Evolutionary conservation across 1,140 invertebrate genomes (phyloP), one percentile per base, ranked within the genome.

Genomic region (Phortica variegata): DNA sequence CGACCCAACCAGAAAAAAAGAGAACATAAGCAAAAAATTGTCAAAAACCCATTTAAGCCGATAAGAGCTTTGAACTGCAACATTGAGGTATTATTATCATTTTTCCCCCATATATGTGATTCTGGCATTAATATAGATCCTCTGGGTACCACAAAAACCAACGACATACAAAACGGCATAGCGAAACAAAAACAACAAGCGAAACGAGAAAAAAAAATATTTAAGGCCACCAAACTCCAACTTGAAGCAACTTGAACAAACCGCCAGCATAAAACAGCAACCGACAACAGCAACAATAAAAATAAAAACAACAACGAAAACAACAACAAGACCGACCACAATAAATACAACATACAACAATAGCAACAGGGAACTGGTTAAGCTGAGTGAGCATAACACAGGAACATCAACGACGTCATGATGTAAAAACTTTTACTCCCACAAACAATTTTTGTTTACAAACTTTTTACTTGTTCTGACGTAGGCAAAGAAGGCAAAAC

Each of bases 361-460:
- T 26, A 26, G 23, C 23, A 26, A 26, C 23, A 26, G 23, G 23
- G 23, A 26, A 10, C 40, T 3, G 13, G 17, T 20, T 36, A 13
- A 47, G 18, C 13, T 38, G 38, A 52, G 41, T 34, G 41, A 44
- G 26, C 34, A 17, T 17, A 54, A 58, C 42, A 49, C 40, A 51
- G 60, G 60, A 60, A 63, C 68, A 68, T 68, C 65, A 68, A 62
- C 60, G 61, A 65, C 63, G 68, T 68, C 65, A 68, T 68, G 63
- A 68, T 69, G 63, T 63, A 68, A 68, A 68, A 68, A 68, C 51
- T 68, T 68, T 68, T 43, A 50, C 50, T 42, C 52, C 44, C 42
- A 65, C 60, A 60, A 68, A 33, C 58, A 58, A 68, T 66, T 68
- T 66, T 66, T 66, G 66, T 68, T 60, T 68, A 69, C 65, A 63